Percentiles rank a stretch among this genome's conserved stretches.
Evolutionary conservation across 2,797 vertebrate genomes (phyloP).

Genomic region (Scleropages formosus): DNA sequence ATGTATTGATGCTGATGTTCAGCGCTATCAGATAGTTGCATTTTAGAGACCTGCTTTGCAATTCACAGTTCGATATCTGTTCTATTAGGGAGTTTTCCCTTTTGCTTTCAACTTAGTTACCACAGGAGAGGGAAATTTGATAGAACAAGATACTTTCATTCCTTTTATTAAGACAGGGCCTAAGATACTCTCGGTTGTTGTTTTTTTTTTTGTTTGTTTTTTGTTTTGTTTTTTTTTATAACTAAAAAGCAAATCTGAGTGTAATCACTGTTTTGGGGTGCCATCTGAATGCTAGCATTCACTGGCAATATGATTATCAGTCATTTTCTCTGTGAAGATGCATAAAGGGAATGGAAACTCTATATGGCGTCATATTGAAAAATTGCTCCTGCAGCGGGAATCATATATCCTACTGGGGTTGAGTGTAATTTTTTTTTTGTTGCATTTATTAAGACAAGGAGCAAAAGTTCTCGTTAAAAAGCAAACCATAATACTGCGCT

Average conservation of each 20-base stretch:
- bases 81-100: conserved; percentile 53
- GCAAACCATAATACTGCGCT: conserved; percentile 35
- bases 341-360: conserved; percentile 41
- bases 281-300: not conserved
- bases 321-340: not conserved
- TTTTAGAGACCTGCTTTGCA: conserved; percentile 63
- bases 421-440: conserved; percentile 33
- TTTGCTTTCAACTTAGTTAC: conserved; percentile 56
- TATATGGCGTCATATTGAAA: not conserved
- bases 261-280: not conserved
- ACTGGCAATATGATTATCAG: not conserved
- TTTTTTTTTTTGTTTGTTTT: conserved; percentile 32
- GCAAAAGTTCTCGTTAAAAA: conserved; percentile 36
- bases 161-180: conserved; percentile 37
- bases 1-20: conserved; percentile 55
- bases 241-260: conserved; percentile 45
- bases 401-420: conserved; percentile 33
- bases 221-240: conserved; percentile 41
- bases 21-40: conserved; percentile 54
- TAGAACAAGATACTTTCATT: conserved; percentile 44
- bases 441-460: conserved; percentile 11
- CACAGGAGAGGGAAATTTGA: conserved; percentile 38
- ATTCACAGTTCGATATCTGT: conserved; percentile 64
- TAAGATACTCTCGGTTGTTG: conserved; percentile 39
- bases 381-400: conserved; percentile 32